These are phyloP conservation scores for Penaeus chinensis DNA, from an alignment of 1,140 invertebrate genomes.

Conservation along the genomic window DNA sequence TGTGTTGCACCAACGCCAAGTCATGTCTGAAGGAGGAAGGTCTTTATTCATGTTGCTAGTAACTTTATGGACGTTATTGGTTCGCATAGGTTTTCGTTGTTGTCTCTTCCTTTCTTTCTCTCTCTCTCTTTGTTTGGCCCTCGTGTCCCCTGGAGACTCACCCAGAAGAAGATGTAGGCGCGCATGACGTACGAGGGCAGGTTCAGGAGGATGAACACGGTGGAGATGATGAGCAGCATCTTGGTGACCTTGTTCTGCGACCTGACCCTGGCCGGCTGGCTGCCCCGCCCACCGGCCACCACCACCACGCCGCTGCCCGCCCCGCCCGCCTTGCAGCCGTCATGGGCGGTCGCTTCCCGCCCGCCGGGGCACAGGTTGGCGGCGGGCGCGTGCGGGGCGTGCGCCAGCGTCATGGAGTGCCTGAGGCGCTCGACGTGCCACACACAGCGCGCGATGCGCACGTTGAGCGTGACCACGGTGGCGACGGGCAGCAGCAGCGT, in stretches of 20 bases:
- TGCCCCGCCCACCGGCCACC: conserved; percentile 45
- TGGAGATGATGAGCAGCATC: conserved; percentile 84
- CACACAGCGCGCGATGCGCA: conserved; percentile 76
- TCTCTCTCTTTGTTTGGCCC: background rate
- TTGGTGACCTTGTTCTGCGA: conserved; percentile 81
- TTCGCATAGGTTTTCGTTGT: background rate
- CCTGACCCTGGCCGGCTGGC: conserved; percentile 62
- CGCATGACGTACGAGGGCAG: conserved; percentile 73
- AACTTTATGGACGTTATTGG: background rate
- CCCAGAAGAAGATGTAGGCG: conserved; percentile 66
- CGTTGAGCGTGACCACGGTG: conserved; percentile 79
- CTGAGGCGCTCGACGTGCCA: conserved; percentile 70
- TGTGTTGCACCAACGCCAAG: too few relatives aligned
- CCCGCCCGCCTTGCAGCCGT: background rate
- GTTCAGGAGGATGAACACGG: conserved; percentile 83
- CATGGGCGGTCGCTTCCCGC: background rate
- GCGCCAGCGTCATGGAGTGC: conserved; percentile 59
- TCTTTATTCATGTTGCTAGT: background rate
- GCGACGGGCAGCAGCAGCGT: conserved; percentile 79
- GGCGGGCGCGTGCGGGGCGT: conserved; percentile 68
- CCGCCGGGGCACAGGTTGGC: background rate
- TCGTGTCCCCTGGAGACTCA: conserved; percentile 45
- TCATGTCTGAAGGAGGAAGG: background rate
- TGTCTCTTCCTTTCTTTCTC: background rate
- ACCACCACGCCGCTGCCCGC: conserved; percentile 52